These are phyloP conservation scores for Taenaris catops DNA, from an alignment of 2,888 invertebrate species.

Conservation along the genomic window DNA sequence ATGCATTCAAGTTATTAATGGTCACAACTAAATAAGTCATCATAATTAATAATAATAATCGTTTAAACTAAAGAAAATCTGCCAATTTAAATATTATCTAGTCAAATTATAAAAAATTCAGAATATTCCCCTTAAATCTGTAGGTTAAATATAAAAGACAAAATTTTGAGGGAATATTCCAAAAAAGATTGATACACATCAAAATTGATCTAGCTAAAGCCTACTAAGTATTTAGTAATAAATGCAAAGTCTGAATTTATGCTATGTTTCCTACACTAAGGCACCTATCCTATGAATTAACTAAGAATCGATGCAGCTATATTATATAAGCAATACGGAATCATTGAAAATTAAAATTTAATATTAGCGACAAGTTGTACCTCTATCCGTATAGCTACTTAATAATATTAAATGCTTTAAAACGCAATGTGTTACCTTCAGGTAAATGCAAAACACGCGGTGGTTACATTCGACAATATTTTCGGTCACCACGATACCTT, in stretches of 20 bases:
- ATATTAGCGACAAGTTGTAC: conserved; percentile 22
- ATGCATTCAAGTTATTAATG: conserved; percentile 15
- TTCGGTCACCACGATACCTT: conserved; percentile 20
- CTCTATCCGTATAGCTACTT: conserved; percentile 29
- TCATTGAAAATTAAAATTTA: conserved; percentile 15
- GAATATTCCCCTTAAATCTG: conserved; percentile 64
- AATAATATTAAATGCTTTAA: conserved; percentile 58
- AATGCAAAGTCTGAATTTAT: conserved; percentile 50
- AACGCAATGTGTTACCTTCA: conserved; percentile 68
- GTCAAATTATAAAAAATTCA: conserved; percentile 41
- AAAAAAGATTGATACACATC: conserved; percentile 36
- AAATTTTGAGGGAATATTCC: conserved; percentile 67
- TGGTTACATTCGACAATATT: conserved; percentile 43
- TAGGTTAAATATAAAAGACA: conserved; percentile 13
- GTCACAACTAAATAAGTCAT: too few species aligned
- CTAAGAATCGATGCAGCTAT: conserved; percentile 35
- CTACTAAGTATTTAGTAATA: conserved; percentile 45
- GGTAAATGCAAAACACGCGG: conserved; percentile 67
- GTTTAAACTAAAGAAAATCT: conserved; percentile 16
- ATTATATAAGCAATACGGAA: conserved; percentile 27
- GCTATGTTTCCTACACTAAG: conserved; percentile 23
- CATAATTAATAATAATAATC: conserved; percentile 16
- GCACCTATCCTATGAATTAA: conserved; percentile 20
- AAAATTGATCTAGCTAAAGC: conserved; percentile 26
- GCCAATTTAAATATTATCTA: conserved; percentile 19